Conservation (phyloP, 1,140 invertebrate genomes). For the Stegodyphus dumicola region DNA sequence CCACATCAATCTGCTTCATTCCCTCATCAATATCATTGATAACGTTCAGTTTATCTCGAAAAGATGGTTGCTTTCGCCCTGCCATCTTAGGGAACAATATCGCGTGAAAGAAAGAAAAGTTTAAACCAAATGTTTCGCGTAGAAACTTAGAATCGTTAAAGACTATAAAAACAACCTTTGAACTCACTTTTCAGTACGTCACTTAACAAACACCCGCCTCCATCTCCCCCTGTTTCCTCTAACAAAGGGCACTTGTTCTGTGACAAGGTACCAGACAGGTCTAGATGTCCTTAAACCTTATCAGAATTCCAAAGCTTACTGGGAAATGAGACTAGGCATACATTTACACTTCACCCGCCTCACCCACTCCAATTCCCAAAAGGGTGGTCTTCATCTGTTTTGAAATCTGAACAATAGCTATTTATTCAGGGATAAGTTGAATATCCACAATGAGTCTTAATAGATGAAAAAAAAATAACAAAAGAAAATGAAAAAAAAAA, state of each 20-base stretch:
- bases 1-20: too few relatives aligned
- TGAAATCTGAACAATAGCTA: constrained; percentile 2
- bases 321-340: constrained; percentile 2
- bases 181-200: too few relatives aligned
- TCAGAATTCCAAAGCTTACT: background rate
- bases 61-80: too few relatives aligned
- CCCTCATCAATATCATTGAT: too few relatives aligned
- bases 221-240: background rate
- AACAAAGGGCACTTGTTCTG: background rate
- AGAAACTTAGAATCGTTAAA: too few relatives aligned
- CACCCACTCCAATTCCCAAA: background rate
- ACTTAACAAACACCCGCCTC: too few relatives aligned
- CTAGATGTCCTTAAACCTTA: background rate
- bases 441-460: background rate
- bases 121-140: too few relatives aligned
- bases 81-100: too few relatives aligned
- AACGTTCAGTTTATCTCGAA: too few relatives aligned
- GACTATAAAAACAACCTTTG: too few relatives aligned
- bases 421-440: constrained; percentile 1
- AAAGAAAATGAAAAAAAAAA: too few relatives aligned
- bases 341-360: background rate
- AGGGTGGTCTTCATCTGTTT: background rate
- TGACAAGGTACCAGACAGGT: background rate
- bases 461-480: background rate
- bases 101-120: too few relatives aligned